Evolutionary conservation across 2,888 invertebrate species (phyloP), one percentile per base, ranked within the genome.

Genomic region (Dolomedes plantarius): DNA sequence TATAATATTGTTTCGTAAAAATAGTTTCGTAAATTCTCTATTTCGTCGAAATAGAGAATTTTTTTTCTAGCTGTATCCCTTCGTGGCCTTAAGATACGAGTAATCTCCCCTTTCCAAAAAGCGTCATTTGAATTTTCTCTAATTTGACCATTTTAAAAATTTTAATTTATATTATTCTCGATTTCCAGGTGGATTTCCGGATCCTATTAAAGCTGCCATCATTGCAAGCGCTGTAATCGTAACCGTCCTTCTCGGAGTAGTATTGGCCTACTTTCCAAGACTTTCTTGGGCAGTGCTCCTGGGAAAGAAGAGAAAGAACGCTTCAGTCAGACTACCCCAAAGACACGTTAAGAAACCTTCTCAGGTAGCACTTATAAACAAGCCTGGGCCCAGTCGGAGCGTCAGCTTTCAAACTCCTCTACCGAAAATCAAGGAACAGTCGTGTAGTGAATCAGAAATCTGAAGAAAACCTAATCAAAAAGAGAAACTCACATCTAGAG

Each of bases 171-270:
- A n/a, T n/a, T 9, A 36, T 36, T 36, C 7, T 9, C 9, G 9
- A 7, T 28, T 65, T 64, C 19, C 65, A 80, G 86, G 74, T 16
- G 75, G 74, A 36, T 79, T 86, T 36, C 79, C 86, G 5, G 71
- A 79, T 32, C 75, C 86, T 9, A 36, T 86, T 29, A 86, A 86
- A 39, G 86, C 79, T 23, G 86, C 74, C 46, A 75, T 86, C 7
- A 79, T 86, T 29, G 86, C 79, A 11, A 86, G 79, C 36, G 86
- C 86, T 28, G 86, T 86, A 13, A 69, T 86, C 16, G 86, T 77
- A 28, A 80, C 86, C 1, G 77, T 86, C 11, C 46, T 86, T 9
- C 75, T 86, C 19, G 86, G 86, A 1, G 86, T 86, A 1, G 32
- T 86, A 36, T 31, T 86, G 62, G 86, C 86, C 5, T 86, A 86